These are phyloP conservation scores for Cheilosia scutellata DNA, from an alignment of 2,888 invertebrate species.

Conservation along the genomic window DNA sequence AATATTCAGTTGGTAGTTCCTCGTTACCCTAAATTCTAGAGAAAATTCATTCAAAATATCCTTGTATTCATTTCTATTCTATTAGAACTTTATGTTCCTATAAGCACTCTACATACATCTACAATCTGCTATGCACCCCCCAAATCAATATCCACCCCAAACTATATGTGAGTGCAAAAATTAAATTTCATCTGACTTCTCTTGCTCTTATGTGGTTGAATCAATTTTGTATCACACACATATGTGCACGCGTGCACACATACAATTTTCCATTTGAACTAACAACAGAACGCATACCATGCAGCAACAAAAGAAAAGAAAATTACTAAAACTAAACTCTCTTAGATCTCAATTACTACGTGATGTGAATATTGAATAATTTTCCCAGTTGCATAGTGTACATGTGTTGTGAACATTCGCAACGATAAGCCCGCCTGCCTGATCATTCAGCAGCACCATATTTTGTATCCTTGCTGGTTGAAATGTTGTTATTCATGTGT, in stretches of 20 bases:
- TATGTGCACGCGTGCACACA: slow-evolving; percentile 35
- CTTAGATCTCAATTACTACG: slow-evolving; percentile 73
- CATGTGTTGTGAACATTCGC: slow-evolving; percentile 18
- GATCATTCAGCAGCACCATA: slow-evolving; percentile 25
- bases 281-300: slow-evolving; percentile 18
- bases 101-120: background rate
- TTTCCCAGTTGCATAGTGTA: slow-evolving; percentile 49
- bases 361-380: slow-evolving; percentile 65
- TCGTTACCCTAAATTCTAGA: background rate
- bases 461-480: slow-evolving; percentile 12
- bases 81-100: background rate
- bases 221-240: slow-evolving; percentile 27
- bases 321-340: slow-evolving; percentile 62
- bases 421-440: background rate
- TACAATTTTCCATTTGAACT: slow-evolving; percentile 58
- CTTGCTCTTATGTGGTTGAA: slow-evolving; percentile 22
- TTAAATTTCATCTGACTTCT: slow-evolving; percentile 40
- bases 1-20: background rate
- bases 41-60: background rate
- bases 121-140: no score
- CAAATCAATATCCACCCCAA: slow-evolving; percentile 49
- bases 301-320: slow-evolving; percentile 26
- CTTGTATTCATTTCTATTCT: background rate
- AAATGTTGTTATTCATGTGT: slow-evolving; percentile 70
- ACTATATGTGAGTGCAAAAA: slow-evolving; percentile 44